A percentile compares a stretch with the other conserved stretches of the same genome.
Evolutionary conservation across 1,140 invertebrate species (phyloP).

Genomic region (Drosophila miranda): DNA sequence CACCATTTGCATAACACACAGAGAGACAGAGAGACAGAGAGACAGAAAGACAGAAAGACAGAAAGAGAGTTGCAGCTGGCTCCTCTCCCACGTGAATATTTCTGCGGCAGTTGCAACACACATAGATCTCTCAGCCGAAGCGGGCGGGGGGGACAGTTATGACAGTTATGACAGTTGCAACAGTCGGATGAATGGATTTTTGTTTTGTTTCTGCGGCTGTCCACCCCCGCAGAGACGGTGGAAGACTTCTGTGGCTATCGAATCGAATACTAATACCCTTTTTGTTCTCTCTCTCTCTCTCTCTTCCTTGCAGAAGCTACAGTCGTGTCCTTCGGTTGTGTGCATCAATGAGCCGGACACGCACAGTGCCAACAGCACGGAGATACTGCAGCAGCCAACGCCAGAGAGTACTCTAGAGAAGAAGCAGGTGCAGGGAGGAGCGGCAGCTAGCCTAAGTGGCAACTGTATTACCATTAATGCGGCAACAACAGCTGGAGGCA

Average conservation of each 20-base stretch:
- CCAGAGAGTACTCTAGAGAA: conserved; percentile 77
- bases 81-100: conserved; percentile 30
- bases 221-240: too few species aligned
- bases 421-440: conserved; percentile 17
- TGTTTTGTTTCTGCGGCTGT: neutral
- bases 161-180: conserved; percentile 33
- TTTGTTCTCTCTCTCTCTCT: neutral
- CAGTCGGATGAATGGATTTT: conserved; percentile 1
- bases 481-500: conserved; percentile 24
- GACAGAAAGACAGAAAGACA: neutral
- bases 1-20: conserved; percentile 42
- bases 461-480: conserved; percentile 67
- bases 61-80: conserved; percentile 2
- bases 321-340: conserved; percentile 72
- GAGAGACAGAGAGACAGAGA: neutral
- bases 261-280: neutral
- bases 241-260: too few species aligned
- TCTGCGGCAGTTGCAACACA: conserved; percentile 33
- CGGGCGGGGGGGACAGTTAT: conserved; percentile 4
- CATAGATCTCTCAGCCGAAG: too few species aligned
- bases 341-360: conserved; percentile 79
- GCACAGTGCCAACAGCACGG: conserved; percentile 63
- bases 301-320: conserved; percentile 62
- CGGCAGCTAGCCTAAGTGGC: conserved; percentile 36
- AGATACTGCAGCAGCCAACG: conserved; percentile 69